These are phyloP conservation scores for Morpho achilles DNA, from an alignment of 2,888 invertebrate genomes.

Conservation along the genomic window DNA sequence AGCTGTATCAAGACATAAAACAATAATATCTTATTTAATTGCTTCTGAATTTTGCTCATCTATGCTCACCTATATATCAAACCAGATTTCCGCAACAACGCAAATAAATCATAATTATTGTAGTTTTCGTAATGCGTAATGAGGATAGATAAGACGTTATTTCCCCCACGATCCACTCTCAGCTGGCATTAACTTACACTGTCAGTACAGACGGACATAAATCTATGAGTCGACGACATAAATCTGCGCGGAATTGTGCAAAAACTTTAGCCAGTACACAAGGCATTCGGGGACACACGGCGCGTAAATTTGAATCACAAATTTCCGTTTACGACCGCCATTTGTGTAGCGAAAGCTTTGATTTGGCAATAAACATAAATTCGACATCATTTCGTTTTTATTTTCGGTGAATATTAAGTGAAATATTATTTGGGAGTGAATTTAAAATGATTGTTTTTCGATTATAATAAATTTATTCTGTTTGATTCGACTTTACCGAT, in stretches of 20 bases:
- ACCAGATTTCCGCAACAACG: conserved; percentile 18
- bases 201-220: conserved; percentile 45
- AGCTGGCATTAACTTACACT: conserved; percentile 36
- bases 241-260: conserved; percentile 47
- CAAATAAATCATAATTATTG: conserved; percentile 24
- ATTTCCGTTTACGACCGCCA: conserved; percentile 14
- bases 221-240: conserved; percentile 43
- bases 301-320: conserved; percentile 15
- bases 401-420: conserved; percentile 12
- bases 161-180: conserved; percentile 14
- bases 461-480: too few relatives aligned
- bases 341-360: conserved; percentile 11
- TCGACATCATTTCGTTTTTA: conserved; percentile 8
- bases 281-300: conserved; percentile 30
- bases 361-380: conserved; percentile 19
- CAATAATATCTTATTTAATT: too few relatives aligned
- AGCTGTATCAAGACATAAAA: too few relatives aligned
- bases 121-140: conserved; percentile 19
- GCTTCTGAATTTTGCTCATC: too few relatives aligned
- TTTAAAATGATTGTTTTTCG: background rate
- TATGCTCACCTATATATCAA: conserved; percentile 13
- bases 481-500: too few relatives aligned
- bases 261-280: conserved; percentile 40
- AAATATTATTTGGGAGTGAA: conserved; percentile 1
- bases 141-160: conserved; percentile 21